Conservation (phyloP, 2,888 invertebrate genomes). For the Ichneumoninae sp. region DNA sequence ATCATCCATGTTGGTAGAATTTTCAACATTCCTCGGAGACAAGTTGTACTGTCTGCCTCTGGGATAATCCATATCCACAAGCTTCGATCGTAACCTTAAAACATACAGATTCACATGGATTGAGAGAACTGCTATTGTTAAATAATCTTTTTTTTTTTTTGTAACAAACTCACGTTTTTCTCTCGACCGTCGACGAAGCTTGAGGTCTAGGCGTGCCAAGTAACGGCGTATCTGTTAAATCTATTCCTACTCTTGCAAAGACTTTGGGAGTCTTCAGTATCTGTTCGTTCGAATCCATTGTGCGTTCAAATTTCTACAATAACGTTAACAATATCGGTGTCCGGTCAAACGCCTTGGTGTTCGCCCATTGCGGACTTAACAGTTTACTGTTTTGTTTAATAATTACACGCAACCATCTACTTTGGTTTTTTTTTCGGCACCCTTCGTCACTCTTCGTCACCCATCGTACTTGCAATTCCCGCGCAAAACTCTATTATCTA, state of each 20-base stretch:
- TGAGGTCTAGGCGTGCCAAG: conserved; percentile 83
- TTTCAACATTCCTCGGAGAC: conserved; percentile 46
- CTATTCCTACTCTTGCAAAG: conserved; percentile 64
- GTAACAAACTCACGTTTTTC: conserved; percentile 76
- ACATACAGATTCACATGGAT: neutral
- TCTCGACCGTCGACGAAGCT: conserved; percentile 84
- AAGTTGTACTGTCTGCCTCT: conserved; percentile 32
- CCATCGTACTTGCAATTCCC: too few relatives aligned
- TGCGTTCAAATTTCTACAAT: conserved; percentile 4
- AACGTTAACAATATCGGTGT: neutral
- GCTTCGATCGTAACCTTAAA: conserved; percentile 43
- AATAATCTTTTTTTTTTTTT: neutral
- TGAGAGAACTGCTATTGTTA: neutral
- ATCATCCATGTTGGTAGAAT: conserved; percentile 65
- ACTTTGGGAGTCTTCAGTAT: conserved; percentile 64
- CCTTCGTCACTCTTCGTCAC: too few relatives aligned
- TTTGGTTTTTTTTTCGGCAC: too few relatives aligned
- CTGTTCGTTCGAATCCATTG: conserved; percentile 49
- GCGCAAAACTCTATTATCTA: too few relatives aligned
- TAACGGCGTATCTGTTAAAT: conserved; percentile 77
- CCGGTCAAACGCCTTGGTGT: conserved; percentile 47
- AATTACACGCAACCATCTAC: too few relatives aligned
- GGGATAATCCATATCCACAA: conserved; percentile 8
- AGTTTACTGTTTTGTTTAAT: conserved; percentile 69
- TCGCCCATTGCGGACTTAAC: conserved; percentile 64